Percentiles rank a stretch among this genome's conserved stretches.
Evolutionary conservation across 2,113 vertebrate genomes (phyloP).

Genomic region (Loxodonta africana): DNA sequence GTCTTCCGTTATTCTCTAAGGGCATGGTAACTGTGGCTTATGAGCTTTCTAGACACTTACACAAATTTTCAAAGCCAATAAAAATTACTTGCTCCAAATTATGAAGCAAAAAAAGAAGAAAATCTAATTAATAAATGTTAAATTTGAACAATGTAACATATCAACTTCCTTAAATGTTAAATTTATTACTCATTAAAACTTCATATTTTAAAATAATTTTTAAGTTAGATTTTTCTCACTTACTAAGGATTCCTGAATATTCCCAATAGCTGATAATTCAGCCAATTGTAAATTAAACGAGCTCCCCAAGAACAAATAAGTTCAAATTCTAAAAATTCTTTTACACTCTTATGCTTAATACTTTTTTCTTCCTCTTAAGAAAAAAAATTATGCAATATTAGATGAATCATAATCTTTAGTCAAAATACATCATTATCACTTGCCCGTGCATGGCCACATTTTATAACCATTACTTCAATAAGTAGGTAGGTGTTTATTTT

Average conservation of each 20-base stretch:
- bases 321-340: background rate
- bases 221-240: background rate
- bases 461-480: background rate
- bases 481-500: background rate
- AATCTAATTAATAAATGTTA: background rate
- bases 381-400: background rate
- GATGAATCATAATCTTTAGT: background rate
- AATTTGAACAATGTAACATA: background rate
- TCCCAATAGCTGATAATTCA: background rate
- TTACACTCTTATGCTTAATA: background rate
- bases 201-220: background rate
- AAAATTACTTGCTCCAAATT: background rate
- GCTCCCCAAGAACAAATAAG: background rate
- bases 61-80: background rate
- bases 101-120: background rate
- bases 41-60: background rate
- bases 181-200: background rate
- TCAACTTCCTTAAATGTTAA: background rate
- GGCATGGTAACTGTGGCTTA: background rate
- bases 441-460: background rate
- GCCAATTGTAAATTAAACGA: background rate
- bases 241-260: background rate
- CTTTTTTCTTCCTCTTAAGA: background rate
- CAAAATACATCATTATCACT: background rate
- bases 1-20: background rate